phyloP scores from a whole-genome alignment of 2,113 vertebrate species.

The Clinocottus analis region DNA sequence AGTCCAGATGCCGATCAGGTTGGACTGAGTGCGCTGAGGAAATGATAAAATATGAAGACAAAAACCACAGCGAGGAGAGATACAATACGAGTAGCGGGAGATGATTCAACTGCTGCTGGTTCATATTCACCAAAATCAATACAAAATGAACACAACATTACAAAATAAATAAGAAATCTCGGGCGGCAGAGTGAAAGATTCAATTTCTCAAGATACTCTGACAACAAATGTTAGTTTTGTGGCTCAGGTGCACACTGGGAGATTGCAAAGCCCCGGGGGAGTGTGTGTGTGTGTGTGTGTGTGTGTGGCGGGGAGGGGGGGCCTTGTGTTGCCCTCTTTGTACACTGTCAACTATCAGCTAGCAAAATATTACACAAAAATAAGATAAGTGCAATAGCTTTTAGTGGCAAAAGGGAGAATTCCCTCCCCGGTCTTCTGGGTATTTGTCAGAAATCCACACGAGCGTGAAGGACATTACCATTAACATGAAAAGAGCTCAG shows the following conservation, averaged over 20 bases:
- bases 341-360: constrained; percentile 1
- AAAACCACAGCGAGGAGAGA: background rate
- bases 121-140: constrained; percentile 1
- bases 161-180: background rate
- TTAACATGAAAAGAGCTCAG: background rate
- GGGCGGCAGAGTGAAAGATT: background rate
- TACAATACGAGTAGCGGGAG: background rate
- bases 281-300: no score
- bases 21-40: constrained; percentile 46
- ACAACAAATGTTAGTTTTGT: constrained; percentile 31
- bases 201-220: background rate
- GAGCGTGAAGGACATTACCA: background rate
- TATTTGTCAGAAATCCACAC: background rate
- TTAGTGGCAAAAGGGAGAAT: background rate
- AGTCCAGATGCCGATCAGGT: no score
- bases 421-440: background rate
- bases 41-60: constrained; percentile 24
- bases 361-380: constrained; percentile 1
- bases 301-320: no score
- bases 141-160: background rate
- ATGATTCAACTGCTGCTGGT: background rate
- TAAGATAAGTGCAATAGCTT: background rate
- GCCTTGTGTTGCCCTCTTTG: background rate
- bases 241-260: constrained; percentile 17
- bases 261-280: constrained; percentile 14